A percentile compares a stretch with the other conserved stretches of the same genome.
These are phyloP conservation scores for Opisthocomus hoazin DNA, from an alignment of 2,113 vertebrate species.

Conservation along the genomic window DNA sequence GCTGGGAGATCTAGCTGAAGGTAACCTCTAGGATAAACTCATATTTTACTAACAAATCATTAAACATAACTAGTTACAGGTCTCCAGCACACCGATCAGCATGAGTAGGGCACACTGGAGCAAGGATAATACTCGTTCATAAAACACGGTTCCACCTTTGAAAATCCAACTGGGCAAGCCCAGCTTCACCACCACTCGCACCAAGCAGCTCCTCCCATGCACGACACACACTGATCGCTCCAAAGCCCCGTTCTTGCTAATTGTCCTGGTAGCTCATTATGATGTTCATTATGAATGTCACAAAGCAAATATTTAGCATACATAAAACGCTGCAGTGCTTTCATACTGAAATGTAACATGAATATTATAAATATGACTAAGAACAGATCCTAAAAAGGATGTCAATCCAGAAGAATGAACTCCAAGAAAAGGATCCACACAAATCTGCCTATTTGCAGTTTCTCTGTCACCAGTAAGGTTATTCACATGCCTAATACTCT, in stretches of 20 bases:
- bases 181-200: background rate
- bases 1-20: background rate
- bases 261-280: background rate
- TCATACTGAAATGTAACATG: background rate
- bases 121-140: rapidly evolving
- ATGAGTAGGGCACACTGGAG: background rate
- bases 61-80: background rate
- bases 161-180: background rate
- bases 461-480: background rate
- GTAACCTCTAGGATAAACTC: background rate
- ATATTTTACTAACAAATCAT: background rate
- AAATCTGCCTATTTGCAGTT: background rate
- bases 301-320: background rate
- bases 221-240: rapidly evolving
- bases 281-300: background rate
- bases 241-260: background rate
- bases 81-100: background rate
- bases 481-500: background rate
- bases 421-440: rapidly evolving
- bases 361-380: background rate
- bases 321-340: background rate
- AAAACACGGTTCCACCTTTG: background rate
- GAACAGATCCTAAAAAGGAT: background rate
- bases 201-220: rapidly evolving
- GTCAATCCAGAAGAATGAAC: background rate